Percentiles rank a stretch among this genome's conserved stretches.
Evolutionary conservation across 2,888 invertebrate species (phyloP).

Genomic region (Leptinotarsa peninsularis): DNA sequence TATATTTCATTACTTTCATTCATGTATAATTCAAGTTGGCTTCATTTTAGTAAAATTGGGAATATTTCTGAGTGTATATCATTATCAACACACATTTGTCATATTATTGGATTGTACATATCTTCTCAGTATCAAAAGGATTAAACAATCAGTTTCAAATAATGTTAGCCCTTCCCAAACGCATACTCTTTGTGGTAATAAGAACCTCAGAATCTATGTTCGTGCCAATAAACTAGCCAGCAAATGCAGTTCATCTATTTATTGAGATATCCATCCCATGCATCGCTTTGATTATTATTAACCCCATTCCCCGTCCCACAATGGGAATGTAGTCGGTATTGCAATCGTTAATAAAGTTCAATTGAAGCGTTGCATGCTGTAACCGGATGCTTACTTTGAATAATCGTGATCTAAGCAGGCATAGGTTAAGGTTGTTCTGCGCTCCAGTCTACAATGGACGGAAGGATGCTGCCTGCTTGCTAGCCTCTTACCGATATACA

Average conservation of each 20-base stretch:
- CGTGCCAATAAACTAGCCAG: background rate
- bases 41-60: too few species aligned
- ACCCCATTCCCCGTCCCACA: conserved; percentile 50
- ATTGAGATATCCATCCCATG: background rate
- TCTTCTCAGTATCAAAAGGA: too few species aligned
- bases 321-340: conserved; percentile 42
- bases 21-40: too few species aligned
- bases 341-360: conserved; percentile 54
- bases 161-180: too few species aligned
- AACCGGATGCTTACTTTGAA: conserved; percentile 56
- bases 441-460: conserved; percentile 53
- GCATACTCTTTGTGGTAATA: too few species aligned
- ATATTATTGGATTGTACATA: too few species aligned
- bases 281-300: conserved; percentile 24
- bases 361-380: conserved; percentile 51
- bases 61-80: too few species aligned
- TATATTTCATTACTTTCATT: too few species aligned
- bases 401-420: conserved; percentile 54
- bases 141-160: too few species aligned
- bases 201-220: background rate
- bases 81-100: too few species aligned
- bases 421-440: conserved; percentile 56
- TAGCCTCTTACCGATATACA: conserved; percentile 37
- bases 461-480: conserved; percentile 51
- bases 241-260: background rate